Base-by-base conservation (phyloP, 92 coral and sea anemone species). In the Actinostola sp. region DNA sequence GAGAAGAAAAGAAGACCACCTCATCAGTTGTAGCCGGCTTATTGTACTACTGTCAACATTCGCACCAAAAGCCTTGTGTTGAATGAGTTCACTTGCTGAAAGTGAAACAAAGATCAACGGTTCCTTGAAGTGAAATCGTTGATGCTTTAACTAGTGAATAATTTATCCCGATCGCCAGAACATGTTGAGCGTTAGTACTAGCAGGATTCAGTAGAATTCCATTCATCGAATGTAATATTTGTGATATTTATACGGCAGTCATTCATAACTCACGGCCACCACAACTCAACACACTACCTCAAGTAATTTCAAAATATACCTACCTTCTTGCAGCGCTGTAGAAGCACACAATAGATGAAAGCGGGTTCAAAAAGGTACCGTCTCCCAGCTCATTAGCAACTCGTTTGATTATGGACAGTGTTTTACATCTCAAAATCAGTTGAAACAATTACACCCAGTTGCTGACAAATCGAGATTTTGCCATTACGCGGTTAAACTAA, bases 401-500 rank as follows among this genome's bases (percentile, higher is more conserved):
- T n/a, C 19, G 74, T 20, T 68, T 51, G 61, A 42, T 43, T 29
- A 48, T 45, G 8, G 10, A n/a, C n/a, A 32, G 60, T 67, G 46
- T 29, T 29, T 67, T 67, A 41, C 72, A 34, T 32, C 55, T 29
- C 2, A 45, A 41, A 67, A 61, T 17, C 27, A 61, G 42, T 9
- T 21, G 27, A 48, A 48, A 51, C 72, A 66, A 31, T 52, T 30
- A 68, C 62, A 50, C 42, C 42, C n/a, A n/a, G 4, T 38, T 39
- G 12, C 67, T 60, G 77, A 16, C 57, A 71, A 71, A 71, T 56
- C 67, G 63, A 56, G 26, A 67, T 27, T 44, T 10, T 45, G 21
- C 77, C 57, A 56, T 71, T 71, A 56, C 57, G 77, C 27, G 65
- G 66, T 56, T 52, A 38, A 71, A 21, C 66, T 44, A 39, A 71